These are phyloP conservation scores for Orthosia cruda DNA, from an alignment of 2,888 invertebrate genomes.

Conservation along the genomic window DNA sequence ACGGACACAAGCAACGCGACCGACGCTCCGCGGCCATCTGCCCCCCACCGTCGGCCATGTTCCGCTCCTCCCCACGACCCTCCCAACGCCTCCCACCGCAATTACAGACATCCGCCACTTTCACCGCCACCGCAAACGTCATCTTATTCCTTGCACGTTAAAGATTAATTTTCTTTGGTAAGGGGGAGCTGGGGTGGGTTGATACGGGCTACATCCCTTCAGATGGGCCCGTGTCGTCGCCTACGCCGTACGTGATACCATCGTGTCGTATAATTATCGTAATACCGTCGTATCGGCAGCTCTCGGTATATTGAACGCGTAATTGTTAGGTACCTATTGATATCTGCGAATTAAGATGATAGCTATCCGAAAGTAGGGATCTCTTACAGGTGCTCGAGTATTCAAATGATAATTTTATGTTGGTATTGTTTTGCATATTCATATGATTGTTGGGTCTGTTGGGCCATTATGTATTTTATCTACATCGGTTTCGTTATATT, in stretches of 20 bases:
- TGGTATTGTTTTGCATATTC: slow-evolving; percentile 28
- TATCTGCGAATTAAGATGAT: slow-evolving; percentile 44
- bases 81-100: slow-evolving; percentile 90
- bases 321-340: slow-evolving; percentile 45
- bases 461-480: not conserved
- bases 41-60: slow-evolving; percentile 88
- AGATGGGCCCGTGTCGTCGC: slow-evolving; percentile 85
- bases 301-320: slow-evolving; percentile 67
- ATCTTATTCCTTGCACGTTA: slow-evolving; percentile 84
- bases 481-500: too few relatives aligned
- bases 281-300: slow-evolving; percentile 73
- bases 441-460: slow-evolving; percentile 21
- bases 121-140: slow-evolving; percentile 82
- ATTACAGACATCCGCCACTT: slow-evolving; percentile 83
- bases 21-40: slow-evolving; percentile 85
- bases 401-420: slow-evolving; percentile 19
- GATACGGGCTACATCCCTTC: slow-evolving; percentile 85
- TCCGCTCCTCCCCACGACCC: slow-evolving; percentile 89
- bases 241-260: slow-evolving; percentile 82
- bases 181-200: slow-evolving; percentile 81
- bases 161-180: slow-evolving; percentile 80
- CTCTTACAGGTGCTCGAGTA: slow-evolving; percentile 18
- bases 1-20: slow-evolving; percentile 75
- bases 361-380: slow-evolving; percentile 34
- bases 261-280: slow-evolving; percentile 75